Evolutionary conservation across 2,113 vertebrate genomes (phyloP).

Genomic region (Sigmodon hispidus): DNA sequence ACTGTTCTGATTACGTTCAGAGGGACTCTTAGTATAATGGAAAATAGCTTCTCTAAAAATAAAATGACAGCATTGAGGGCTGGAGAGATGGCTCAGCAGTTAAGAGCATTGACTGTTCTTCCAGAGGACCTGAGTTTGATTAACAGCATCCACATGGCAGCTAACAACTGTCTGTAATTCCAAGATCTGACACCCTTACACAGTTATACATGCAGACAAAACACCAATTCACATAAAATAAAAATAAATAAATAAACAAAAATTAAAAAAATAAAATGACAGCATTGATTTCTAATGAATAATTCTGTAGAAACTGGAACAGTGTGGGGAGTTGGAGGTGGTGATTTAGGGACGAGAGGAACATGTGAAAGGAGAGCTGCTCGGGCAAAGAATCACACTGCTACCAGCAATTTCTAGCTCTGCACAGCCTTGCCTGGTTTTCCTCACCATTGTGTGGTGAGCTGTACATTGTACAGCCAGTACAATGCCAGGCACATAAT

Average conservation of each 20-base stretch:
- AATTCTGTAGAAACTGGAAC: neutral
- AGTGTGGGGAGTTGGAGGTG: neutral
- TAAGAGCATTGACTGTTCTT: too few species aligned
- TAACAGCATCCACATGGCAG: too few species aligned
- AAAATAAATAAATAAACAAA: too few species aligned
- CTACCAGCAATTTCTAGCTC: conserved; percentile 7
- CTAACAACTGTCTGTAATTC: too few species aligned
- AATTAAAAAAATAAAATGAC: neutral
- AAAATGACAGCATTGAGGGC: neutral
- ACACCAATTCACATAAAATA: too few species aligned
- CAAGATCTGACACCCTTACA: too few species aligned
- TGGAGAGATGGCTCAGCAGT: too few species aligned
- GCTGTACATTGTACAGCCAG: too few species aligned
- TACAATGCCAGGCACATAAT: neutral
- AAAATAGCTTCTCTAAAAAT: conserved; percentile 40
- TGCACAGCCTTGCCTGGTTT: neutral
- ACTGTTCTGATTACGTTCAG: conserved; percentile 41
- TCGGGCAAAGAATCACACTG: neutral
- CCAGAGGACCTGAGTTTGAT: too few species aligned
- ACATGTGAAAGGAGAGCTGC: conserved; percentile 8
- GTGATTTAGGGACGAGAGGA: neutral
- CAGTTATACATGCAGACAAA: too few species aligned
- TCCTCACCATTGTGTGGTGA: neutral
- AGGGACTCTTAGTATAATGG: neutral
- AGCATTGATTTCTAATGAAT: neutral